phyloP scores from a whole-genome alignment of 2,113 vertebrate genomes.

The Jacana jacana region DNA sequence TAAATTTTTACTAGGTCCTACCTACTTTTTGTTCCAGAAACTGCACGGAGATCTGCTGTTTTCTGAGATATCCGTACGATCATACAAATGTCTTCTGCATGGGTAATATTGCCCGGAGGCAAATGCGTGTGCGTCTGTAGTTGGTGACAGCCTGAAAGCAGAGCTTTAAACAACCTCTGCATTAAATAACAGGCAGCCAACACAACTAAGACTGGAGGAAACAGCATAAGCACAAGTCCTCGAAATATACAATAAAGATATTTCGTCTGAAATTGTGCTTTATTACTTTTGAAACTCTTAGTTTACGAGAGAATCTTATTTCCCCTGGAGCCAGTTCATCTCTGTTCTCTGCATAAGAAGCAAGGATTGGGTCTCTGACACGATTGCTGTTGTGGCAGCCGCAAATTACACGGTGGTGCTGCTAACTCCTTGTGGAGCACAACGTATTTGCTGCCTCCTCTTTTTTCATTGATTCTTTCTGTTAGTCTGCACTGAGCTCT shows the following conservation, averaged over 20 bases:
- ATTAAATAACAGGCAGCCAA: background rate
- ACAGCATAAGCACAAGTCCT: background rate
- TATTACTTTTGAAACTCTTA: conserved; percentile 3
- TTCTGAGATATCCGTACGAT: background rate
- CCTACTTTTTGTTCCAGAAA: background rate
- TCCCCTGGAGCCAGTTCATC: conserved; percentile 3
- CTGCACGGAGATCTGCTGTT: background rate
- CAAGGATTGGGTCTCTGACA: background rate
- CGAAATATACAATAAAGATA: background rate
- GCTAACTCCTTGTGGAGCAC: background rate
- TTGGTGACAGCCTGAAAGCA: background rate
- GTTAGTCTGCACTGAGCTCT: background rate
- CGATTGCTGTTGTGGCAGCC: background rate
- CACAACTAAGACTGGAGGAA: background rate
- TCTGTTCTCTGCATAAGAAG: background rate
- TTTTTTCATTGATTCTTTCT: conserved; percentile 1
- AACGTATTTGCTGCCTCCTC: background rate
- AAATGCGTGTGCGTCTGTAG: background rate
- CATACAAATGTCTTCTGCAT: background rate
- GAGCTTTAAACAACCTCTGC: background rate
- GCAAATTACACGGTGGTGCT: background rate
- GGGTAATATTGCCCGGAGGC: background rate
- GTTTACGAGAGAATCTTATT: conserved; percentile 27
- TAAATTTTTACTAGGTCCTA: background rate
- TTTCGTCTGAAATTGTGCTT: background rate